Evolutionary conservation across 2,888 invertebrate species (phyloP), one percentile per base, ranked within the genome.

Genomic region (Eristalis intricaria): DNA sequence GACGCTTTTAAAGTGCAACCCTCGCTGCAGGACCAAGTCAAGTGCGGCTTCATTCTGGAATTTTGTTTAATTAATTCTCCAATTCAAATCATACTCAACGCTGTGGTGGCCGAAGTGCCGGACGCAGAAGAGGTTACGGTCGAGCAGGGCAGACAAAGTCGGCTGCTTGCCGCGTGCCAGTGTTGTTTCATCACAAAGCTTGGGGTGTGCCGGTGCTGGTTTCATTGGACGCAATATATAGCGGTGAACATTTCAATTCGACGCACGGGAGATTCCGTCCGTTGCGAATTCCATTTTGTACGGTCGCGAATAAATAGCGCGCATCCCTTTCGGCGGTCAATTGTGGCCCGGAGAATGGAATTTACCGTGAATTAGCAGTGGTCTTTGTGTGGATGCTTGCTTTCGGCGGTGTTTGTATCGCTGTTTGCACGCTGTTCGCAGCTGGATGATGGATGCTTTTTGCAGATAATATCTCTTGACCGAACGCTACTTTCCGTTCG

Each of bases 231-330:
- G 50, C 29, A 68, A 29, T 29, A 13, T 60, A 60, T 32, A 15
- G 58, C 23, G 69, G 69, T 29, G 35, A 69, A 23, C 58, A 70
- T 58, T 70, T 61, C 71, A 63, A 71, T 71, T 71, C 61, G 61
- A 61, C 61, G 40, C 29, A 29, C 29, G 29, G 63, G 73, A 32
- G 50, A 26, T 19, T 43, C 40, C 50, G 50, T 61, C 71, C 71
- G 43, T 43, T 40, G 43, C 71, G 61, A 61, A 71, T 71, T 60
- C 71, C 43, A 43, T 71, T 61, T 13, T 23, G 40, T 29, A 32
- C 29, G 73, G 43, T 43, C 43, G 32, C 61, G 15, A 73, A 73
- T 43, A 73, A 63, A 73, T 43, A 63, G 63, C 2, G 50, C 50
- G 19, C 61, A 73, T 63, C 61, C 32, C 73, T 32, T 32, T 73